Percentiles rank a stretch among this genome's conserved stretches.
Conservation (phyloP, 2,113 vertebrate genomes). For the Potamarius usumacintae region DNA sequence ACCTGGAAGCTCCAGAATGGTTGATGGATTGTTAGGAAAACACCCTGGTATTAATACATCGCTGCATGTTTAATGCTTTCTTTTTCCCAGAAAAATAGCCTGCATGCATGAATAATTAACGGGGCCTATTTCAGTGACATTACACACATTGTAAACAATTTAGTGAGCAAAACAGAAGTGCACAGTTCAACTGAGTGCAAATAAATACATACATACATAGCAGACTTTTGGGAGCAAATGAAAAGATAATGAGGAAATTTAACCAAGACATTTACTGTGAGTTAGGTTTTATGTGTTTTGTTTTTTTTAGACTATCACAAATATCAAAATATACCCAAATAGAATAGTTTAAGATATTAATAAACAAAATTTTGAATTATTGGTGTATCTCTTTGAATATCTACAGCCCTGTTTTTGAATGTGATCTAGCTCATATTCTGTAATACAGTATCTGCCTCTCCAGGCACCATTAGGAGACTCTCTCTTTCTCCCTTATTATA, state of each 20-base stretch:
- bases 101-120: not conserved
- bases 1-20: not conserved
- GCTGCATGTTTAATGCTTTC: conserved; percentile 11
- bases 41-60: conserved; percentile 6
- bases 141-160: not conserved
- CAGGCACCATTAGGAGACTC: not conserved
- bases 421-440: not conserved
- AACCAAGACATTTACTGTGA: not conserved
- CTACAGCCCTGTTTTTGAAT: not conserved
- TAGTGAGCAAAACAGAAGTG: not conserved
- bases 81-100: conserved; percentile 2
- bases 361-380: not conserved
- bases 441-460: not conserved
- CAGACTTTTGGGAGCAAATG: not conserved
- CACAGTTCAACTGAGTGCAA: not conserved
- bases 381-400: not conserved
- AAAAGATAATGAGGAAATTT: not conserved
- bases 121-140: not conserved
- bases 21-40: conserved; percentile 17
- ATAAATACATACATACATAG: too few relatives aligned
- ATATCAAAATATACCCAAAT: not conserved
- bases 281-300: not conserved
- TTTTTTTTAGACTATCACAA: not conserved
- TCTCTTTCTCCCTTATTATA: not conserved
- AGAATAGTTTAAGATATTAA: not conserved